phyloP scores from a whole-genome alignment of 1,140 invertebrate species.

The Caerostris extrusa region DNA sequence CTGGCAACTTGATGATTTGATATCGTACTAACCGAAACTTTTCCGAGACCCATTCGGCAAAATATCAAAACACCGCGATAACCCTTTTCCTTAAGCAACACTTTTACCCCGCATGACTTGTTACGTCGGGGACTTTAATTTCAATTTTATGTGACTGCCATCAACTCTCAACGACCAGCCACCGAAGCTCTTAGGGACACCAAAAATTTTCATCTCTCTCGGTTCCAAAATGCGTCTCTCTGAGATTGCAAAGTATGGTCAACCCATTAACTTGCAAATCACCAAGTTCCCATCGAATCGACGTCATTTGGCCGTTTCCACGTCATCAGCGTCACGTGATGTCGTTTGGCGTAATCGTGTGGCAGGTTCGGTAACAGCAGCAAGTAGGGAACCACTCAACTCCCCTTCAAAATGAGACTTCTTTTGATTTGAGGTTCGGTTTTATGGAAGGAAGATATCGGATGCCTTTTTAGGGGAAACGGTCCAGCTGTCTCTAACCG shows the following conservation, averaged over 20 bases:
- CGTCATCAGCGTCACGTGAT: conserved; percentile 72
- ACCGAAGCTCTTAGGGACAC: conserved; percentile 33
- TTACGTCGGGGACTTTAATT: conserved; percentile 57
- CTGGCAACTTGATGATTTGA: neutral
- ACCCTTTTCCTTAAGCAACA: neutral
- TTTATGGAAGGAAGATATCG: conserved; percentile 43
- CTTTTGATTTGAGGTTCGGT: conserved; percentile 57
- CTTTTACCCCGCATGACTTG: conserved; percentile 13
- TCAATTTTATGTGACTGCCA: conserved; percentile 69
- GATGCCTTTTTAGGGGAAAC: neutral
- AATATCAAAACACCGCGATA: neutral
- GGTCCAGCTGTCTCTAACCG: neutral
- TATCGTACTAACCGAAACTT: conserved; percentile 8
- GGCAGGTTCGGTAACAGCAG: conserved; percentile 46
- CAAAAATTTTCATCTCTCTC: conserved; percentile 51
- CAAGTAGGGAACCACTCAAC: conserved; percentile 59
- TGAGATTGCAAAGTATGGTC: conserved; percentile 42
- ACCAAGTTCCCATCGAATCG: conserved; percentile 43
- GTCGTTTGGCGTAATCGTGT: conserved; percentile 74
- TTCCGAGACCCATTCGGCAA: neutral
- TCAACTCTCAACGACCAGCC: conserved; percentile 27
- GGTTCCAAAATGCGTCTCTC: neutral
- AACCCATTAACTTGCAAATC: conserved; percentile 74
- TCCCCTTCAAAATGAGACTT: conserved; percentile 57
- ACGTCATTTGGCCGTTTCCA: conserved; percentile 74